phyloP scores from a whole-genome alignment of 30 jellyfish, hydroid and myxozoan genomes.

The Nemopilema nomurai region DNA sequence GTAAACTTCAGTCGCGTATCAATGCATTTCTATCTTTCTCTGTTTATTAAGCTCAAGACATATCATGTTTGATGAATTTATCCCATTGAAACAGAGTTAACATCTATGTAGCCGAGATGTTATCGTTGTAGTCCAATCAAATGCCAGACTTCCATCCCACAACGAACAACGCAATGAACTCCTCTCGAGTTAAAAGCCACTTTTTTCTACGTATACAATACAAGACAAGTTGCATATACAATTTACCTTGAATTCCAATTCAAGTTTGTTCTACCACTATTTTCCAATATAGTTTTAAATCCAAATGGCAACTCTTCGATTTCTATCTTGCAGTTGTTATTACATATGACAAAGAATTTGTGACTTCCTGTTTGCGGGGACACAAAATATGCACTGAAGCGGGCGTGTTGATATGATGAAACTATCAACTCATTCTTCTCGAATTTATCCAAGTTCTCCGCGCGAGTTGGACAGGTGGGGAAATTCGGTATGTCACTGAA shows the following conservation, averaged over 20 bases:
- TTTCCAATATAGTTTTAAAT: background rate
- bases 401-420: background rate
- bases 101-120: no score
- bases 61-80: no score
- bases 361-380: conserved; percentile 15
- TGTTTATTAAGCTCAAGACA: no score
- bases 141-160: no score
- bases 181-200: no score
- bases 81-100: no score
- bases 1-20: no score
- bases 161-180: no score
- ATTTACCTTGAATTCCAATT: conserved; percentile 1
- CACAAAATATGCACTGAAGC: conserved; percentile 6
- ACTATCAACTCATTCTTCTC: background rate
- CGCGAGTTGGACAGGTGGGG: conserved; percentile 3
- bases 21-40: no score
- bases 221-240: background rate
- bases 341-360: conserved; percentile 2
- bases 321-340: conserved; percentile 5
- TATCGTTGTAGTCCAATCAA: no score
- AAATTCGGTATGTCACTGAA: background rate
- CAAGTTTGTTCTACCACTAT: background rate
- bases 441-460: background rate
- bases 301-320: conserved; percentile 9
- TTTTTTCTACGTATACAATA: no score